Base-by-base conservation (phyloP, 2,797 vertebrate species). In the Arvicola amphibius region DNA sequence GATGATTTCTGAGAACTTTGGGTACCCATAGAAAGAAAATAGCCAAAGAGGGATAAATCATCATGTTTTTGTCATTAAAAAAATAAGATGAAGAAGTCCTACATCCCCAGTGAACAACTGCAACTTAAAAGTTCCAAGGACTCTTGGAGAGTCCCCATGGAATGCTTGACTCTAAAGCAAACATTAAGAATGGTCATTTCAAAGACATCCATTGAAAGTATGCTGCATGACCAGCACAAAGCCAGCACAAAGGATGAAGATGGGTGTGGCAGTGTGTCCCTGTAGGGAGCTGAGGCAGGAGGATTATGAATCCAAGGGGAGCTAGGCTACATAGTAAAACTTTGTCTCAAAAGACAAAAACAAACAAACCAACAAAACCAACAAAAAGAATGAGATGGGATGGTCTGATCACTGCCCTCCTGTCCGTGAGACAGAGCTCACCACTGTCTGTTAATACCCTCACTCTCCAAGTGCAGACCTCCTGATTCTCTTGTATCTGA, bases 1-100 rank as follows among this genome's bases (percentile, higher is more conserved):
- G 91, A 86, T 97, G 96, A 93, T 94, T 95, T 97, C 96, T 94
- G 88, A 96, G 93, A 96, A 92, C 16, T 87, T 85, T 80, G 90
- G 86, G 76, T 92, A 7, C 27, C 63, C 56, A 78, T 25, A 61
- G 90, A 94, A 95, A 90, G 59, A 92, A 95, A 94, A 80, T 34
- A 80, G 74, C 43, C 78, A 80, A 43, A 80, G 51, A 37, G 81
- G 21, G 59, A 87, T 29, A 86, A 95, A 59, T 4, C 76, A 86
- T 92, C 78, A 79, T 76, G 56, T 91, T 78, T 83, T 88, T 91
- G 61, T 73, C 63, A 90, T 81, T 94, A 93, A 89, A 69, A 69
- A 21, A 94, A 63, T 10, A 25, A 63, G 27, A 37, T 48, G 19
- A 40, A 65, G 40, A 73, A 48, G 1, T 1, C 32, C 34, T 37